phyloP scores from a whole-genome alignment of 2,113 vertebrate genomes.

The Setophaga petechia region DNA sequence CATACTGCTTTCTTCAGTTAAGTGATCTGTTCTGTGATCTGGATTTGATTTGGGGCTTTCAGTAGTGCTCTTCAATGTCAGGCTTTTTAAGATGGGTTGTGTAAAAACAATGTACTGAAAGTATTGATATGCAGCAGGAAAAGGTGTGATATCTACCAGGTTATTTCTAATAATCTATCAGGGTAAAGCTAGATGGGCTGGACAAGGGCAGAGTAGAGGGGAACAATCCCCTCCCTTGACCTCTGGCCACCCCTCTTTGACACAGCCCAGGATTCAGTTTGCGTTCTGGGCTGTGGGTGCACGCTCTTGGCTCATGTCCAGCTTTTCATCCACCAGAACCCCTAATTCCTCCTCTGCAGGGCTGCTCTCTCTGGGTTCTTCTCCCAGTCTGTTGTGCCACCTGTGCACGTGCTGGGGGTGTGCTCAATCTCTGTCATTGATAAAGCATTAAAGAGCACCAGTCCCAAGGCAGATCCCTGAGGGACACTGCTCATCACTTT shows the following conservation, averaged over 20 bases:
- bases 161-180: not conserved
- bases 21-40: not conserved
- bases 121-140: not conserved
- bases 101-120: not conserved
- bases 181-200: not conserved
- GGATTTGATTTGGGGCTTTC: not conserved
- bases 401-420: not conserved
- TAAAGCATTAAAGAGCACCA: not conserved
- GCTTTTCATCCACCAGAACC: not conserved
- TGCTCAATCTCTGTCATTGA: accelerated
- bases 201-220: not conserved
- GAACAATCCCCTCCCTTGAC: not conserved
- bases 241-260: not conserved
- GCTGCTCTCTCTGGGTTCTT: not conserved
- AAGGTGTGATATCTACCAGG: not conserved
- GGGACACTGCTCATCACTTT: not conserved
- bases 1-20: not conserved
- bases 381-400: not conserved
- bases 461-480: not conserved
- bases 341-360: not conserved
- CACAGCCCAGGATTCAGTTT: accelerated
- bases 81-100: not conserved
- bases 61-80: not conserved
- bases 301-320: not conserved
- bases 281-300: not conserved